phyloP scores from a whole-genome alignment of 2,888 invertebrate species.

The Allolobophora icterica region DNA sequence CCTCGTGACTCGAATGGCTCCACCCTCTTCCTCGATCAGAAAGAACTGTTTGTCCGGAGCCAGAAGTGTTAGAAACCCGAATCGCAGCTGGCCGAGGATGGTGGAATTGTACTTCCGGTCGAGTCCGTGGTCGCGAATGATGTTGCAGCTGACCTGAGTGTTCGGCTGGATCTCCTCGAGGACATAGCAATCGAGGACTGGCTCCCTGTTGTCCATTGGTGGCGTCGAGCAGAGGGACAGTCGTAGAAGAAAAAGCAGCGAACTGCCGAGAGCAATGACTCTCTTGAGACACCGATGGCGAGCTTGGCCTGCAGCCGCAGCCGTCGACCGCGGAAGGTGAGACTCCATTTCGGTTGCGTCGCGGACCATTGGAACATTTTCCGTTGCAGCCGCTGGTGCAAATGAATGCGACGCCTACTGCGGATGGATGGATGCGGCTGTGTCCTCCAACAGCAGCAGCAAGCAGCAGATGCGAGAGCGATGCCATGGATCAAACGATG shows the following conservation, averaged over 20 bases:
- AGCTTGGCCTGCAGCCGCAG: neutral
- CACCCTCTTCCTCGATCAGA: conserved; percentile 40
- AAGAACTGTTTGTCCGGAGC: conserved; percentile 41
- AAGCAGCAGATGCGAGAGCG: neutral
- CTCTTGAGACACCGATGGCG: neutral
- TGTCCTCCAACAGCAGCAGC: neutral
- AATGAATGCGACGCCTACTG: neutral
- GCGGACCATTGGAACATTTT: neutral
- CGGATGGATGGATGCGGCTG: neutral
- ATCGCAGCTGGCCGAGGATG: conserved; percentile 40
- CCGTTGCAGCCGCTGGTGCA: neutral
- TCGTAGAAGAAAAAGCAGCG: conserved; percentile 12
- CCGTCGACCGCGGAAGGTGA: neutral
- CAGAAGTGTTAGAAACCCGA: conserved; percentile 44
- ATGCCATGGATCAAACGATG: neutral
- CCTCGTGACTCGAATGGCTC: conserved; percentile 42
- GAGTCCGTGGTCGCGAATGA: conserved; percentile 62
- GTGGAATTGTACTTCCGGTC: conserved; percentile 34
- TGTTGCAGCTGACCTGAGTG: conserved; percentile 42
- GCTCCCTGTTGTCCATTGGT: conserved; percentile 19
- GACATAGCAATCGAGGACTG: conserved; percentile 40
- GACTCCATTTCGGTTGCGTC: neutral
- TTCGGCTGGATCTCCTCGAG: conserved; percentile 36
- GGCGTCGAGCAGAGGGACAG: neutral
- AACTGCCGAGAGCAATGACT: neutral